Evolutionary conservation across 2,888 invertebrate genomes (phyloP).

Genomic region (Plutella xylostella): DNA sequence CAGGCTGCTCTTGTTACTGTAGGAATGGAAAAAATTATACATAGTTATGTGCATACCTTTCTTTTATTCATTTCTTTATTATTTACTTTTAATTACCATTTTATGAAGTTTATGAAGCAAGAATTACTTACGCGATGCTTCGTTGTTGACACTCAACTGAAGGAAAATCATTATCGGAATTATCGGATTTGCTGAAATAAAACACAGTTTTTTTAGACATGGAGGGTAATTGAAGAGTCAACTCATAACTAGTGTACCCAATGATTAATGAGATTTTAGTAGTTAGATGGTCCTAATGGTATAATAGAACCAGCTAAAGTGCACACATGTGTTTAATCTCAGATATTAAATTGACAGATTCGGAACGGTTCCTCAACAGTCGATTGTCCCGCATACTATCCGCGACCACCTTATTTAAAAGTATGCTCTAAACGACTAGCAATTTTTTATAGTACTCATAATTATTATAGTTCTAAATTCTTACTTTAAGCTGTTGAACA

Average conservation of each 20-base stretch:
- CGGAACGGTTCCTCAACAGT: neutral
- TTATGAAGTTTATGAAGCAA: neutral
- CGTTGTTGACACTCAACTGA: neutral
- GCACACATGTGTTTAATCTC: too few relatives aligned
- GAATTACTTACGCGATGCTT: neutral
- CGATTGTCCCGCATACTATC: neutral
- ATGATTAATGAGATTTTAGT: too few relatives aligned
- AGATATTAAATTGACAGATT: too few relatives aligned
- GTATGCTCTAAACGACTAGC: neutral
- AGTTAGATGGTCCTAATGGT: too few relatives aligned
- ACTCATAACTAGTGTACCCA: too few relatives aligned
- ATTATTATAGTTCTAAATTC: constrained; percentile 18
- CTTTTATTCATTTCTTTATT: too few relatives aligned
- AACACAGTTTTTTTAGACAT: too few relatives aligned
- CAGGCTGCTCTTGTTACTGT: constrained; percentile 25
- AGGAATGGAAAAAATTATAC: constrained; percentile 7
- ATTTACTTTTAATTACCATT: neutral
- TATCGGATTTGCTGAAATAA: neutral
- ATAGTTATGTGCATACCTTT: too few relatives aligned
- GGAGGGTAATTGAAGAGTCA: too few relatives aligned
- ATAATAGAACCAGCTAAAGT: too few relatives aligned
- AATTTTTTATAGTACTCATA: neutral
- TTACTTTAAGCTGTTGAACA: constrained; percentile 74
- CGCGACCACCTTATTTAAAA: neutral
- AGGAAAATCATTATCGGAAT: neutral